Evolutionary conservation across 2,113 vertebrate genomes (phyloP), one percentile per base, ranked within the genome.

Genomic region (Siniperca chuatsi): DNA sequence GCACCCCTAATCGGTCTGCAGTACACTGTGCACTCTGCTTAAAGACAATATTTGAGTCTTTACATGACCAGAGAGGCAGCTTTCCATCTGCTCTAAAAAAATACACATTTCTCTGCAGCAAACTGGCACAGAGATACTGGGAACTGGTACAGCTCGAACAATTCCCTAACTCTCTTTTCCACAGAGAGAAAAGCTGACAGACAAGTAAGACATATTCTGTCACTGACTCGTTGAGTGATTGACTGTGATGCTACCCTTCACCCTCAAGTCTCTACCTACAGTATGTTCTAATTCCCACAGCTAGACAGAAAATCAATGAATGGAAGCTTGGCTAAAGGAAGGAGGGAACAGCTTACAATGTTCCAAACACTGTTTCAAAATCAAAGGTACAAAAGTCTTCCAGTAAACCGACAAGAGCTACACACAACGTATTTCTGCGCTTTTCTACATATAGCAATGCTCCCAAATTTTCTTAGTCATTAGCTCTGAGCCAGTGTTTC

Each of bases 271-370:
- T 86, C 50, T 80, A 40, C 52, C 83, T 78, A 54, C 52, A 21
- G 52, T 54, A 21, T 83, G 83, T 87, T 88, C 71, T 85, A 91
- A 91, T 86, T 93, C 83, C 85, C 75, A 79, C 81, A 91, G 87
- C 82, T 35, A 57, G 90, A 94, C 83, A 89, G 85, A 62, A 94
- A 94, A 95, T 94, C 93, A 82, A 90, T 94, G 66, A 62, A 23
- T 52, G 21, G 60, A 44, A 65, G 35, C 8, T 4, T 9, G 50
- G 68, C 75, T 74, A 79, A 77, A 13, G 29, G 55, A 21, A 40
- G 13, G 10, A 35, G 23, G 71, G 70, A 79, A 54, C 61, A 23
- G 42, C 44, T 76, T 67, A 58, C 66, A 60, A 40, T 78, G 82
- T 60, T 76, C 50, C 57, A 79, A 73, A 81, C 35, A 71, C 25